Evolutionary conservation across 2,113 vertebrate genomes (phyloP).

Genomic region (Nanger granti): DNA sequence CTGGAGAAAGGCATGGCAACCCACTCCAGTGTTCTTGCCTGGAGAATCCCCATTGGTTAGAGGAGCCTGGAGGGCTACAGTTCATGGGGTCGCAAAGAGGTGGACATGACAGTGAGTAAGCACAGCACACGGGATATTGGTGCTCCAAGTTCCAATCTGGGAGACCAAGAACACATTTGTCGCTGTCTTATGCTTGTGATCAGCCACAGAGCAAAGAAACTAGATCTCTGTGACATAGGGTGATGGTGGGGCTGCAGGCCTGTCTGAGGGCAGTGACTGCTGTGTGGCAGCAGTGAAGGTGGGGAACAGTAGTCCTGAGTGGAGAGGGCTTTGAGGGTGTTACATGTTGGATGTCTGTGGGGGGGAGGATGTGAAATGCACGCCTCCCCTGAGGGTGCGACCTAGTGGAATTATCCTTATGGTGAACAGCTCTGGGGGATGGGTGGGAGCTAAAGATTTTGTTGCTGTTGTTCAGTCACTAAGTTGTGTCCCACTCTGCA

Average conservation of each 20-base stretch:
- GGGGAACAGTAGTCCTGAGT: too few relatives aligned
- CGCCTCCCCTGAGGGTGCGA: background rate
- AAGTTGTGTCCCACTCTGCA: background rate
- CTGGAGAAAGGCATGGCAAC: background rate
- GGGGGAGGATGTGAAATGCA: background rate
- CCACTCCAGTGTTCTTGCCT: background rate
- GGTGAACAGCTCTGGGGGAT: background rate
- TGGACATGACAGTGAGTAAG: background rate
- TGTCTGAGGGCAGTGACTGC: background rate
- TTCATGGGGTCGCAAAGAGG: background rate
- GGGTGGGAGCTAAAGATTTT: background rate
- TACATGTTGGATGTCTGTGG: background rate
- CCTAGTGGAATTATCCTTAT: background rate
- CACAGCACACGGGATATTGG: background rate
- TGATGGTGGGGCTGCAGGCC: background rate
- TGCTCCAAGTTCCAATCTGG: background rate
- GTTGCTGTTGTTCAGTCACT: background rate
- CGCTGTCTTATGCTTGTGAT: background rate
- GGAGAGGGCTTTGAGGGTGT: background rate
- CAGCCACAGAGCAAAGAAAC: background rate
- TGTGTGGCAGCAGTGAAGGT: background rate
- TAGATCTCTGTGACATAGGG: background rate
- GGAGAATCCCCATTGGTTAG: background rate
- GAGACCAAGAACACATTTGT: background rate
- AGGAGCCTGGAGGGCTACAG: background rate